Conservation (phyloP, 2,113 vertebrate genomes). For the Montifringilla adamsi region DNA sequence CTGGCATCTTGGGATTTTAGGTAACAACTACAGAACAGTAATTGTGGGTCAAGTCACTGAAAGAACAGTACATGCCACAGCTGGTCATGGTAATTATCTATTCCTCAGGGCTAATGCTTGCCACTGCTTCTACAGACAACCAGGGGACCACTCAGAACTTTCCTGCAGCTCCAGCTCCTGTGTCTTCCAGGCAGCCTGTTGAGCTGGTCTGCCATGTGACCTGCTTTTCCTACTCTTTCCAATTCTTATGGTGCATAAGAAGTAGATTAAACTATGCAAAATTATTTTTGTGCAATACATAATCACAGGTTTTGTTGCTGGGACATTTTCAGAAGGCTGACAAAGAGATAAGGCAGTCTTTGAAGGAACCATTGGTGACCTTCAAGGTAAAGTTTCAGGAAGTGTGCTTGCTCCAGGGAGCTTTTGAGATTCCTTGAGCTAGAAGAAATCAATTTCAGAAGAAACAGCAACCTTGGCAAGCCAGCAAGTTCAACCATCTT, state of each 20-base stretch:
- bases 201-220: background rate
- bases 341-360: background rate
- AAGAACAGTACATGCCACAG: background rate
- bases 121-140: background rate
- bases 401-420: accelerated
- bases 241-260: background rate
- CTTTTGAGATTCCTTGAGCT: background rate
- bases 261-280: background rate
- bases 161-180: background rate
- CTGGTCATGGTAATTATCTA: background rate
- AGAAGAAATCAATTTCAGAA: background rate
- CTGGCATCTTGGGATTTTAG: background rate
- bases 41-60: background rate
- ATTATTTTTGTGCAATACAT: background rate
- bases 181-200: background rate
- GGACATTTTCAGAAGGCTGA: background rate
- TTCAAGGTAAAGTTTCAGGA: background rate
- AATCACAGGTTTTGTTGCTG: background rate
- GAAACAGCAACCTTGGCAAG: background rate
- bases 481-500: background rate
- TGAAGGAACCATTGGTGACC: background rate
- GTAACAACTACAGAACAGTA: background rate
- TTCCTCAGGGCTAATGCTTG: background rate
- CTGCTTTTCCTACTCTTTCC: background rate
- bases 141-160: background rate